These are phyloP conservation scores for Periophthalmus modestus DNA, from an alignment of 2,113 vertebrate species.

Conservation along the genomic window DNA sequence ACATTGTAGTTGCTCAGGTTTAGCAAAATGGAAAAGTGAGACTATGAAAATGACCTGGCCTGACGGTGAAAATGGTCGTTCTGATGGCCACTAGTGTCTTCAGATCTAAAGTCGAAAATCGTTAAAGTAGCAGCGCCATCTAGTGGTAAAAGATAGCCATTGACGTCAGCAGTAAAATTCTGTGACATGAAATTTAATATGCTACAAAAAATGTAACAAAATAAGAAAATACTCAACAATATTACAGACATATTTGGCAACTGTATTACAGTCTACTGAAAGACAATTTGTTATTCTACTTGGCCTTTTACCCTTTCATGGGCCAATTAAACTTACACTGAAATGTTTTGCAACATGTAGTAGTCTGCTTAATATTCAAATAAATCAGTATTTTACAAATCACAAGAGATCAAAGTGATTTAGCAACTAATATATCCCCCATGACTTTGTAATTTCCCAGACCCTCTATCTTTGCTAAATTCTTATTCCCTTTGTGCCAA, in stretches of 20 bases:
- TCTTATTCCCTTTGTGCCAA: conserved; percentile 63
- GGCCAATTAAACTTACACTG: conserved; percentile 9
- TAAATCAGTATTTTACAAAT: not conserved
- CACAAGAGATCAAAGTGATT: not conserved
- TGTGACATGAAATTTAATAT: not conserved
- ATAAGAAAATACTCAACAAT: not conserved
- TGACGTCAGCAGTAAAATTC: not conserved
- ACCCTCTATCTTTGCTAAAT: not conserved
- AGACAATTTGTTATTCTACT: conserved; percentile 2
- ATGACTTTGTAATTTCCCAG: not conserved
- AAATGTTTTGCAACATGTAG: not conserved
- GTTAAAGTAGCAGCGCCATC: conserved; percentile 47
- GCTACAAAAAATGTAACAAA: not conserved
- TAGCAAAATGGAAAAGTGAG: not conserved
- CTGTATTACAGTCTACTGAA: conserved; percentile 1
- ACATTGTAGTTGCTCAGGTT: not conserved
- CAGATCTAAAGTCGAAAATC: conserved; percentile 3
- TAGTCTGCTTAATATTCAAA: not conserved
- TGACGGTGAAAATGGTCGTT: not conserved
- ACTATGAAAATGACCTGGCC: not conserved
- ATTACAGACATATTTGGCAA: conserved; percentile 10
- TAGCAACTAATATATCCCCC: not conserved
- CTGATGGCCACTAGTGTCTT: not conserved
- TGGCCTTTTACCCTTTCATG: conserved; percentile 20
- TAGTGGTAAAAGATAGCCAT: conserved; percentile 31